A percentile compares a stretch with the other conserved stretches of the same genome.
phyloP scores from a whole-genome alignment of 1,140 invertebrate genomes.

The Meloidogyne chitwoodi region DNA sequence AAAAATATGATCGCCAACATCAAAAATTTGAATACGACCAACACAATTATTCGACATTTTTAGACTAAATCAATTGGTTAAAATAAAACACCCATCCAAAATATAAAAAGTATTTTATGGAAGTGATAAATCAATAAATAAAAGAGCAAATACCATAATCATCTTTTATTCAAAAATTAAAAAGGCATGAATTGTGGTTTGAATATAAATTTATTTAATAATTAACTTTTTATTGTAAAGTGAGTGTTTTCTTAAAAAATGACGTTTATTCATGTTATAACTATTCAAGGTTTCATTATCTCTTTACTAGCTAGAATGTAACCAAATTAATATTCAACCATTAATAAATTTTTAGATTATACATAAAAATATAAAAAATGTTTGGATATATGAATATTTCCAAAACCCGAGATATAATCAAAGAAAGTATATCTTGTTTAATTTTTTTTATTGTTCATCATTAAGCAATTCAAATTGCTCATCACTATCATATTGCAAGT shows the following conservation, averaged over 20 bases:
- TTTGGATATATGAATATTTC: background rate
- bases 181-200: no score
- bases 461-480: conserved; percentile 46
- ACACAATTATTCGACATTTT: background rate
- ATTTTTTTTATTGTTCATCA: conserved; percentile 17
- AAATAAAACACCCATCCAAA: background rate
- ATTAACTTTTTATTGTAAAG: no score
- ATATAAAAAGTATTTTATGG: background rate
- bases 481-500: conserved; percentile 62
- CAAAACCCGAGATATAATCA: background rate
- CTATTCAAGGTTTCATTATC: no score
- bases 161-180: no score
- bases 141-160: no score
- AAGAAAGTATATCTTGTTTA: background rate
- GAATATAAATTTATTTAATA: no score
- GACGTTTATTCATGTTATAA: no score
- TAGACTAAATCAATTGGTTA: background rate
- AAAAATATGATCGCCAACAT: background rate
- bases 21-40: background rate
- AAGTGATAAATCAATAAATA: background rate
- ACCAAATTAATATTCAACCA: no score
- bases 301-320: no score
- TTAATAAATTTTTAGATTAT: background rate
- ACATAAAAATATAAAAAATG: background rate
- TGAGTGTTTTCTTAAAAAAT: no score